These are phyloP conservation scores for Euschistus heros DNA, from an alignment of 1,140 invertebrate species.

Conservation along the genomic window DNA sequence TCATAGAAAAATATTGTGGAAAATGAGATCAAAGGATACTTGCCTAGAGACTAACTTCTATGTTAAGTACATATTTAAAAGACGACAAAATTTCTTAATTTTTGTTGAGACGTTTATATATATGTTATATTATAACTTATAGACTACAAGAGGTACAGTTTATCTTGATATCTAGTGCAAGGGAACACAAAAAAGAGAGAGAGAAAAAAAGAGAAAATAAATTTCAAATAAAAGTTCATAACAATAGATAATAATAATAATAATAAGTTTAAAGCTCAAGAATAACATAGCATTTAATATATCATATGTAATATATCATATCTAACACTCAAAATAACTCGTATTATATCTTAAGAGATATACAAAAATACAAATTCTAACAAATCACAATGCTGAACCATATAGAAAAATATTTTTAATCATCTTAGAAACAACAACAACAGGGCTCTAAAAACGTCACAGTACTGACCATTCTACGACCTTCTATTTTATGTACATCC, in stretches of 20 bases:
- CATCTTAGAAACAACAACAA: slow-evolving; percentile 24
- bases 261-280: slow-evolving; percentile 10
- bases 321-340: slow-evolving; percentile 22
- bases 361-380: slow-evolving; percentile 28
- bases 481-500: no score
- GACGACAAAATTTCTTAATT: background rate
- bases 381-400: slow-evolving; percentile 27
- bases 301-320: slow-evolving; percentile 2
- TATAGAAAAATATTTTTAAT: slow-evolving; percentile 25
- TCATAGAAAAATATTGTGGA: slow-evolving; percentile 5
- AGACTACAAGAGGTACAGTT: background rate
- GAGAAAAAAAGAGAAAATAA: background rate
- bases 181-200: background rate
- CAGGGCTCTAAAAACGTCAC: background rate
- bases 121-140: background rate
- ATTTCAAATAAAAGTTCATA: background rate
- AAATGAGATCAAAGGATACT: slow-evolving; percentile 10
- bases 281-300: slow-evolving; percentile 8
- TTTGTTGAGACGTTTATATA: background rate
- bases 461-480: no score
- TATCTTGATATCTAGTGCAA: background rate
- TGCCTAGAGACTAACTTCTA: background rate
- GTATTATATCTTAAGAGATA: slow-evolving; percentile 19
- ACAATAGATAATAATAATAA: no score
- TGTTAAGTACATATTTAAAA: background rate